A percentile compares a stretch with the other conserved stretches of the same genome.
Conservation (phyloP, 2,888 invertebrate genomes). For the Gonocerus acuteangulatus region DNA sequence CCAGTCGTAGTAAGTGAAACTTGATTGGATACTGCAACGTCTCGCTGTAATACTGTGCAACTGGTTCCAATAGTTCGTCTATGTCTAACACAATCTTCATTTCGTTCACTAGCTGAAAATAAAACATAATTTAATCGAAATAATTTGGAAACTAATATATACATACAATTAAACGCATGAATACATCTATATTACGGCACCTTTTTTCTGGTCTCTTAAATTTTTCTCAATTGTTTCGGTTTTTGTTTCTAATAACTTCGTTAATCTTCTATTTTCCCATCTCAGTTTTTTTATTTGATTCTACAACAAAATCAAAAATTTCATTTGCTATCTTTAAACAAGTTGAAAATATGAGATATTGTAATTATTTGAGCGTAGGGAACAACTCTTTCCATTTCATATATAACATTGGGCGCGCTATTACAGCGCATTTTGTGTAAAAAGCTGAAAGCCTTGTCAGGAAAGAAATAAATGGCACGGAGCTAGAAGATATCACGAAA, state of each 20-base stretch:
- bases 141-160: neutral
- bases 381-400: too few species aligned
- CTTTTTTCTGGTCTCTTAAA: neutral
- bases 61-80: slow-evolving; percentile 60
- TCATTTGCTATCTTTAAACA: neutral
- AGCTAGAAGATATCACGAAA: too few species aligned
- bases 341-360: too few species aligned
- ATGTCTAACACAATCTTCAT: slow-evolving; percentile 24
- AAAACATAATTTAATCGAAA: neutral
- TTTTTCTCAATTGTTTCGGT: neutral
- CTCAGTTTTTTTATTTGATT: slow-evolving; percentile 39
- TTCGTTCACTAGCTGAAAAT: neutral
- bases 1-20: neutral
- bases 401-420: too few species aligned
- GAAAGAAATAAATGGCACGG: too few species aligned
- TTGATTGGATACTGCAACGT: slow-evolving; percentile 49
- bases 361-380: too few species aligned
- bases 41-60: slow-evolving; percentile 54
- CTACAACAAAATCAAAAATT: slow-evolving; percentile 10
- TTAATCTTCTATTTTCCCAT: slow-evolving; percentile 37
- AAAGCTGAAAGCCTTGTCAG: too few species aligned
- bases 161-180: neutral
- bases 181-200: neutral
- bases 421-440: too few species aligned
- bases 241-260: slow-evolving; percentile 16